Evolutionary conservation across 2,113 vertebrate genomes (phyloP), one percentile per base, ranked within the genome.

Genomic region (Dicerorhinus sumatrensis): DNA sequence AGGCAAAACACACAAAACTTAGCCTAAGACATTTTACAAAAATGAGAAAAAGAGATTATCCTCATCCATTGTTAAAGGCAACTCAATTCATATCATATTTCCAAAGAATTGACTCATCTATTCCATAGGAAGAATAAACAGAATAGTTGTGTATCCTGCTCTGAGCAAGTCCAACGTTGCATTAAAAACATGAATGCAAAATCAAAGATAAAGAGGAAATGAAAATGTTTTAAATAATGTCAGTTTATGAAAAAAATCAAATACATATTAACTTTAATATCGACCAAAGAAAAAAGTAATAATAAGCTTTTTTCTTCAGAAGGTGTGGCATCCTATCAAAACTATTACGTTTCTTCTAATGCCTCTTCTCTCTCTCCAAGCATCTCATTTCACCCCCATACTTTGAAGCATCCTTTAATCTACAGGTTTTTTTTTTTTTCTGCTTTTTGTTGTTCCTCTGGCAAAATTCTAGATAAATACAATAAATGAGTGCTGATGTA

Each of bases 11-110:
- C 5, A 60, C 14, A 96, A 94, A 89, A 84, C 3, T 12, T 1
- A 95, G 20, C 25, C 18, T 95, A 88, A 81, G 7, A 4, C 6
- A 48, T 62, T 60, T 86, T n/a, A 77, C 48, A 42, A 20, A 16
- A 82, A 12, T 60, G 36, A 8, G 39, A 60, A 79, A 39, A 94
- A 60, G 25, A 56, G 54, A 70, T 58, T 69, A 79, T 80, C 94
- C 14, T 76, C 20, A 83, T 33, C 2, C 11, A 65, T 70, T 81
- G 14, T 95, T 46, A 95, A 76, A 91, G 51, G 12, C 42, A 98
- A 62, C 5, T 91, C 63, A 80, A 93, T 69, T 91, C 31, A 89
- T 76, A 51, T 73, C 27, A 33, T 70, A 13, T 54, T 96, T 96
- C 63, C 23, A 91, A 85, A 79, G 3, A 21, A 84, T 13, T 76